Conservation (phyloP, 1,140 invertebrate species). For the Euura saliciscinereae region DNA sequence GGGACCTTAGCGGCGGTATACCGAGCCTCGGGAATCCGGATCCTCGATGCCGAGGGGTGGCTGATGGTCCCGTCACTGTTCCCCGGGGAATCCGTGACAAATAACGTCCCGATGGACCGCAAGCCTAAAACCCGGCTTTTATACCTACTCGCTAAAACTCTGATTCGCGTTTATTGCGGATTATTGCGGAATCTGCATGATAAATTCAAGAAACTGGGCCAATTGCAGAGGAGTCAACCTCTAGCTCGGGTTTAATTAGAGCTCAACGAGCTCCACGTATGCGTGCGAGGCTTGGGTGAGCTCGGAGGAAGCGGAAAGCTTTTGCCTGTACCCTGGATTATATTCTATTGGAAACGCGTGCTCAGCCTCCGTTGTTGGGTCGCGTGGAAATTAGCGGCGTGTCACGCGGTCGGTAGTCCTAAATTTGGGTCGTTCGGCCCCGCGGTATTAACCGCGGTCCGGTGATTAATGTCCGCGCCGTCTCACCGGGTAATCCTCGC, state of each 20-base stretch:
- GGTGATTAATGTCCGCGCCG: background rate
- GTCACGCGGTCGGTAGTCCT: background rate
- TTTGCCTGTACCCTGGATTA: no score
- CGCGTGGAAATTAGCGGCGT: background rate
- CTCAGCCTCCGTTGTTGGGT: no score
- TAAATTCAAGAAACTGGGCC: no score
- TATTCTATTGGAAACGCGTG: no score
- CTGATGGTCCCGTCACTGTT: slow-evolving; percentile 15
- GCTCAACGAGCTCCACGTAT: no score
- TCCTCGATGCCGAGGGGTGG: background rate
- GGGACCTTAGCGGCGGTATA: background rate
- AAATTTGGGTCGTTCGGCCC: background rate
- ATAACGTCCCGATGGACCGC: slow-evolving; percentile 37
- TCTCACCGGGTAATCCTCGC: background rate
- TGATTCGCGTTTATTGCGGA: no score
- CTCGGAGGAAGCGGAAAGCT: no score
- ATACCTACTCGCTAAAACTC: no score
- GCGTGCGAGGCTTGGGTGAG: no score
- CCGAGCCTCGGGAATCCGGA: background rate
- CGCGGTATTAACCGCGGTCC: background rate
- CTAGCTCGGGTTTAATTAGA: no score
- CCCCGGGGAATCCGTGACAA: slow-evolving; percentile 37
- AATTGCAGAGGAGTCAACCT: no score
- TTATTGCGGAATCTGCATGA: no score
- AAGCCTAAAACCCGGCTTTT: background rate